Conservation (phyloP, 2,797 vertebrate species). For the Hylomyscus alleni region DNA sequence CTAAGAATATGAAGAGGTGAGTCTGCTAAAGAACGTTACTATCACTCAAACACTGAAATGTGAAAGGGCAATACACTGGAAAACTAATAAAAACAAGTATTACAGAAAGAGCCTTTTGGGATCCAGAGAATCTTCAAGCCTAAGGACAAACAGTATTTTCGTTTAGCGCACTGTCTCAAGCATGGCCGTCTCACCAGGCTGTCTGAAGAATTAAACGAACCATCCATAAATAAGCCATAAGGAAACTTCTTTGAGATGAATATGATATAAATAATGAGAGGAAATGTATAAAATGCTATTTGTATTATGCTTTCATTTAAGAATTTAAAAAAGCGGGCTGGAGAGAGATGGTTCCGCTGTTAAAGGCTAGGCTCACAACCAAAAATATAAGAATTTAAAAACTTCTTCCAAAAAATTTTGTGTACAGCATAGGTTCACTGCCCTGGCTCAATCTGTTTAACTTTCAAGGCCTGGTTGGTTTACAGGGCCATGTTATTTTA, state of each 20-base stretch:
- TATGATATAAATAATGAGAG: constrained; percentile 38
- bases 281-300: constrained; percentile 43
- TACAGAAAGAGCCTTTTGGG: background rate
- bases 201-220: constrained; percentile 56
- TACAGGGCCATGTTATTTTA: background rate
- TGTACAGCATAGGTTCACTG: background rate
- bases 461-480: background rate
- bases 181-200: background rate
- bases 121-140: constrained; percentile 49
- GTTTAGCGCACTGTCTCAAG: background rate
- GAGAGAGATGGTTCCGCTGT: too few species aligned
- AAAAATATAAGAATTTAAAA: background rate
- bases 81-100: constrained; percentile 54
- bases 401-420: constrained; percentile 12
- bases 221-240: background rate
- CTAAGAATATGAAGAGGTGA: background rate
- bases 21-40: background rate
- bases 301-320: constrained; percentile 41
- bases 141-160: constrained; percentile 46
- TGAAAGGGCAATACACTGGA: background rate
- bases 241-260: constrained; percentile 37
- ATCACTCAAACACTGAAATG: background rate
- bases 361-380: too few species aligned
- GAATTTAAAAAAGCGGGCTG: background rate
- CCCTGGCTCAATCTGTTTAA: background rate